A percentile compares a stretch with the other conserved stretches of the same genome.
Conservation (phyloP, 2,113 vertebrate genomes). For the Castor canadensis region DNA sequence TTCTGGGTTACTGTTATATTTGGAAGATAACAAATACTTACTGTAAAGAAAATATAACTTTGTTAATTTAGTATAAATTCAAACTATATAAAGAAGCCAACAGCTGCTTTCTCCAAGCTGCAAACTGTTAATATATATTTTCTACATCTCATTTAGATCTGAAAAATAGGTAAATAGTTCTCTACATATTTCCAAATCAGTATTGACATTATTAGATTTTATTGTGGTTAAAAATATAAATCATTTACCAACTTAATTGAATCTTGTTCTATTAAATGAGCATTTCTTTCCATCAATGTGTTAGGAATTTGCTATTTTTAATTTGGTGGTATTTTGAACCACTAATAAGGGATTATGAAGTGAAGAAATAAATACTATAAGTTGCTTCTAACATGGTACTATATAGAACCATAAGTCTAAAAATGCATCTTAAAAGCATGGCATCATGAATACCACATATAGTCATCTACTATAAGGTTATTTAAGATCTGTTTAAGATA, state of each 20-base stretch:
- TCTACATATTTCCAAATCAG: background rate
- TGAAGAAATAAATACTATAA: conserved; percentile 32
- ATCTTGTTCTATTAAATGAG: background rate
- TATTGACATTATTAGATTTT: background rate
- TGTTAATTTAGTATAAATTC: background rate
- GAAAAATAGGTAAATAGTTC: background rate
- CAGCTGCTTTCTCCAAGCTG: conserved; percentile 11
- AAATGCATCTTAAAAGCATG: background rate
- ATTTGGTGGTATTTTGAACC: background rate
- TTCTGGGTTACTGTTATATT: background rate
- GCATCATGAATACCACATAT: background rate
- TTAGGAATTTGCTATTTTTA: background rate
- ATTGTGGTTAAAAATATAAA: background rate
- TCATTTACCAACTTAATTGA: background rate
- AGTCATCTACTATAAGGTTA: background rate
- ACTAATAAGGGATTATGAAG: conserved; percentile 9
- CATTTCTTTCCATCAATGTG: background rate
- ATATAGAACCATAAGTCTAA: conserved; percentile 3
- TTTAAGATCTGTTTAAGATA: background rate
- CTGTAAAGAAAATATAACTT: conserved; percentile 13
- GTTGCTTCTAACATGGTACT: background rate
- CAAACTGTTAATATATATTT: conserved; percentile 31
- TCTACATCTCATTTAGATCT: background rate
- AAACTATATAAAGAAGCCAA: conserved; percentile 17
- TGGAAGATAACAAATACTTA: background rate